A percentile compares a stretch with the other conserved stretches of the same genome.
Evolutionary conservation across 2,797 vertebrate genomes (phyloP).

Genomic region (Arnoldichthys spilopterus): DNA sequence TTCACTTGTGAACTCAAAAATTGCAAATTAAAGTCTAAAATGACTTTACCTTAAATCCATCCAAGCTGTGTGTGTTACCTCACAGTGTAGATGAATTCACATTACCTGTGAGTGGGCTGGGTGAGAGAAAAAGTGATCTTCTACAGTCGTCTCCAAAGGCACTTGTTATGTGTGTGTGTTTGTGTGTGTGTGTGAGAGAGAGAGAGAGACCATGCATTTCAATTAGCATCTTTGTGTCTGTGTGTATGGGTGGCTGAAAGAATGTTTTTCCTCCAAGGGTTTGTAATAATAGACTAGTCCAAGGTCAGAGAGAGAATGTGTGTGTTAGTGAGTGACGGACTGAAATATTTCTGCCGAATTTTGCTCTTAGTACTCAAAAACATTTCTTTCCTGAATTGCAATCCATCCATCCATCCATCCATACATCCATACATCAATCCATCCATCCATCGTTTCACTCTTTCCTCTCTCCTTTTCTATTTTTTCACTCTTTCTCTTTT

Average conservation of each 20-base stretch:
- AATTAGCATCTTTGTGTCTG: conserved; percentile 26
- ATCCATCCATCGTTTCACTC: too few relatives aligned
- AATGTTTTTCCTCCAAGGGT: neutral
- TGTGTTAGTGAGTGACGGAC: conserved; percentile 2
- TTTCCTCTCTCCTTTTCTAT: conserved; percentile 26
- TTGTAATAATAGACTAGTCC: conserved; percentile 5
- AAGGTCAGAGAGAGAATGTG: neutral
- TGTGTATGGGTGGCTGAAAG: conserved; percentile 36
- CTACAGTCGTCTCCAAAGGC: neutral
- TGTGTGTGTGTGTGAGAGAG: neutral
- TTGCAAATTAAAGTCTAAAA: too few relatives aligned
- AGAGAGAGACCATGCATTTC: conserved; percentile 32
- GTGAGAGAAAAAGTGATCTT: neutral
- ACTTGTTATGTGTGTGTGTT: neutral
- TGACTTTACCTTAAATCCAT: neutral
- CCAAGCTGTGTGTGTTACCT: neutral
- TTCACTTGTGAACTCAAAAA: too few relatives aligned
- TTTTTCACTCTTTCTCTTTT: conserved; percentile 3
- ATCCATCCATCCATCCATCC: too few relatives aligned
- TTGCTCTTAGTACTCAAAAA: conserved; percentile 11
- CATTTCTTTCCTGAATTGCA: too few relatives aligned
- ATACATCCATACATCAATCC: too few relatives aligned
- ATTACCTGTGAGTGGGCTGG: conserved; percentile 26
- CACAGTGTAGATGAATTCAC: neutral
- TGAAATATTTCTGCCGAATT: conserved; percentile 25